phyloP scores from a whole-genome alignment of 2,797 vertebrate genomes.

The Rhinoraja longicauda region DNA sequence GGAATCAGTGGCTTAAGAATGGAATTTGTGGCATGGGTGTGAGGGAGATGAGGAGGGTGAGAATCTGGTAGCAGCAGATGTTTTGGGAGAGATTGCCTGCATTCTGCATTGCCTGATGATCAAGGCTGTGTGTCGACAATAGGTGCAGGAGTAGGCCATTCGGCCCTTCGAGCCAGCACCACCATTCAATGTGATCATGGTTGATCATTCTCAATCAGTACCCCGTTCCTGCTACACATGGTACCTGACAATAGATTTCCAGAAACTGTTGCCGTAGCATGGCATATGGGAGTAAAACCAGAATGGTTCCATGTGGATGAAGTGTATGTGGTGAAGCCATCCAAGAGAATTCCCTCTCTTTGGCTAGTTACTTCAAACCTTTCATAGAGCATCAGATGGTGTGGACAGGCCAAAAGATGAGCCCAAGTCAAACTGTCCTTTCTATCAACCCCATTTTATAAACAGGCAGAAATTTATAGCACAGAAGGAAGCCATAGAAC shows the following conservation, averaged over 20 bases:
- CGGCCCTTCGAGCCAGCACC: no score
- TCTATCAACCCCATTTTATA: not conserved
- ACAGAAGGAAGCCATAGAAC: not conserved
- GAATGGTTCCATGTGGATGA: no score
- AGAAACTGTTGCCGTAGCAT: not conserved
- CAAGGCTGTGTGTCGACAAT: not conserved
- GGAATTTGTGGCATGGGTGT: not conserved
- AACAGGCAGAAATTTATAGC: not conserved
- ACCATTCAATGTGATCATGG: no score
- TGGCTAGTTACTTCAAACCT: not conserved
- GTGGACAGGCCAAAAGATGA: not conserved
- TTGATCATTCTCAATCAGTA: no score
- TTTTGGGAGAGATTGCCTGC: not conserved
- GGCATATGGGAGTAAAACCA: not conserved
- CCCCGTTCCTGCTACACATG: no score
- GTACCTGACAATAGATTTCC: not conserved
- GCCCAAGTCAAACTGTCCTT: not conserved
- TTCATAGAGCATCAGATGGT: not conserved
- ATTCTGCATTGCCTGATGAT: no score
- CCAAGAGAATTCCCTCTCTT: not conserved
- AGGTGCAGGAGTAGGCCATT: no score
- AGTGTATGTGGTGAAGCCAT: not conserved
- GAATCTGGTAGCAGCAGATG: not conserved
- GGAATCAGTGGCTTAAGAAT: not conserved
- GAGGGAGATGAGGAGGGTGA: no score